These are phyloP conservation scores for Cynocephalus volans DNA, from an alignment of 2,113 vertebrate species.

Conservation along the genomic window DNA sequence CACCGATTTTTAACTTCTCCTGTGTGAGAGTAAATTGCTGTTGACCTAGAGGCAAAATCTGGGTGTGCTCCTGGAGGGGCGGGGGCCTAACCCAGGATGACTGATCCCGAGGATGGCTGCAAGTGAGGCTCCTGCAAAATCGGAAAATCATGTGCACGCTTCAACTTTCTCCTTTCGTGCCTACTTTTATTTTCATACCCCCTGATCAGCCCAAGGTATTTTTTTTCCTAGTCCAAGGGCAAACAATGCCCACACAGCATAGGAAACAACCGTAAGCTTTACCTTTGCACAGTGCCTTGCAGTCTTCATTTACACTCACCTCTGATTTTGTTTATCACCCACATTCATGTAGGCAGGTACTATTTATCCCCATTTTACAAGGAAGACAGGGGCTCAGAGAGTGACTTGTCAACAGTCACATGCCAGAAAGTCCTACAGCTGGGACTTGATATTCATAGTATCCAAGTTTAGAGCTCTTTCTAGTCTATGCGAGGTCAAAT, in stretches of 20 bases:
- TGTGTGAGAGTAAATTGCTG: not conserved
- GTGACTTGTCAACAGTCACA: not conserved
- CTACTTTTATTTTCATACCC: not conserved
- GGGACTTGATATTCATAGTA: rapidly evolving
- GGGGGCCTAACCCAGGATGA: rapidly evolving
- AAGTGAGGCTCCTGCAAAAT: rapidly evolving
- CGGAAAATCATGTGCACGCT: too few relatives aligned
- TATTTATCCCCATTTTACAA: not conserved
- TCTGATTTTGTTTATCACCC: too few relatives aligned
- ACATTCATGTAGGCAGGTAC: too few relatives aligned
- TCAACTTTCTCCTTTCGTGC: not conserved
- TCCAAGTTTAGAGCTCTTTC: not conserved
- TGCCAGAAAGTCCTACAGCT: not conserved
- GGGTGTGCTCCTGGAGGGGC: too few relatives aligned
- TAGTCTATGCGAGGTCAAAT: rapidly evolving
- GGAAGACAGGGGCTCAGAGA: not conserved
- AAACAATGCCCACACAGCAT: rapidly evolving
- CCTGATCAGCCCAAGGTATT: rapidly evolving
- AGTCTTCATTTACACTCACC: not conserved
- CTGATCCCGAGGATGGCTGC: rapidly evolving
- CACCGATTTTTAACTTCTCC: rapidly evolving
- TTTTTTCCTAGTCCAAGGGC: not conserved
- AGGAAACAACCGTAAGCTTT: rapidly evolving
- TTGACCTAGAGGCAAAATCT: not conserved
- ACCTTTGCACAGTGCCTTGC: not conserved